These are phyloP conservation scores for Rhyacichthys aspro DNA, from an alignment of 2,797 vertebrate genomes.

Conservation along the genomic window DNA sequence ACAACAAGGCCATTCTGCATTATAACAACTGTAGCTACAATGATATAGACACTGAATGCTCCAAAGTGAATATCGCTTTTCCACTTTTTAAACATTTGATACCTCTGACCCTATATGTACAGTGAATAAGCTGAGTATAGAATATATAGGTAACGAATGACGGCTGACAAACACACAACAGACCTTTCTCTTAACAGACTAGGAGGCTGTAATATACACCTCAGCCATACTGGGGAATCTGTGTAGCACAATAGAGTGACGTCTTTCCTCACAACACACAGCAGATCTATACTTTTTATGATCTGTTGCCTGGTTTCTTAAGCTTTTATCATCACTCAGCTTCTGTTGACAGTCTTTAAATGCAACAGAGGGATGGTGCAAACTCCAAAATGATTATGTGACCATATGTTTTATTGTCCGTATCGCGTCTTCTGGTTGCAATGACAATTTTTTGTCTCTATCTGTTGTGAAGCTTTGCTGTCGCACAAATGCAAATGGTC, in stretches of 20 bases:
- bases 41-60: neutral
- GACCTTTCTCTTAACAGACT: no score
- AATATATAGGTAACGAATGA: neutral
- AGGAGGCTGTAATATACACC: no score
- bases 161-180: no score
- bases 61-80: no score
- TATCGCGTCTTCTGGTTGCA: neutral
- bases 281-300: neutral
- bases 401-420: neutral
- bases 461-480: neutral
- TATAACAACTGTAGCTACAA: no score
- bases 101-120: neutral
- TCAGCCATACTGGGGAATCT: no score
- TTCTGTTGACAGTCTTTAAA: conserved; percentile 3
- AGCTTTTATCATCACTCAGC: neutral
- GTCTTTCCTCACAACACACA: neutral
- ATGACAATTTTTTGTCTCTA: neutral
- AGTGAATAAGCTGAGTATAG: neutral
- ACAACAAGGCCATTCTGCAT: no score
- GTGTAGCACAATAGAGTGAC: no score
- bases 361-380: neutral
- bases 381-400: neutral
- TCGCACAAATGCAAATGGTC: neutral
- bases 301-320: neutral
- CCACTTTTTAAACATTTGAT: no score